phyloP scores from a whole-genome alignment of 2,797 vertebrate species.

The Sebastes vulpes region DNA sequence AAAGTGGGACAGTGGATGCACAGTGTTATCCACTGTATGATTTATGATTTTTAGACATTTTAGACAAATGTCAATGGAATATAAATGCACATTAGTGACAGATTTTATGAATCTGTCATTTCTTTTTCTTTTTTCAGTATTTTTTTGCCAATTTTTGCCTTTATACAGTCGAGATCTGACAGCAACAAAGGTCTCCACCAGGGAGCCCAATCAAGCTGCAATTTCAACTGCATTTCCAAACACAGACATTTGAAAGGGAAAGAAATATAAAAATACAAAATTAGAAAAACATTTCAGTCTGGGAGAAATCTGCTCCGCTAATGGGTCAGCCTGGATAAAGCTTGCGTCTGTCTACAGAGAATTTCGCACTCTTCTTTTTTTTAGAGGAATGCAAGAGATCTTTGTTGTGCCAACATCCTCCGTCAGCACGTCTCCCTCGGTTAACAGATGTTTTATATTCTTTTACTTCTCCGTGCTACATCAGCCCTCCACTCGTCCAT shows the following conservation, averaged over 20 bases:
- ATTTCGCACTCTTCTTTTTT: not conserved
- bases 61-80: not conserved
- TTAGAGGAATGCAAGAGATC: not conserved
- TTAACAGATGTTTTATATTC: conserved; percentile 38
- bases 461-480: conserved; percentile 20
- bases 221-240: not conserved
- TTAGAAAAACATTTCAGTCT: not conserved
- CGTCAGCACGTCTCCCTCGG: not conserved
- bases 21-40: not conserved
- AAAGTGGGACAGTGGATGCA: not conserved
- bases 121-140: not conserved
- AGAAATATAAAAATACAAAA: not conserved
- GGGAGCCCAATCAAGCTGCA: not conserved
- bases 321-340: not conserved
- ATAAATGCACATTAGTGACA: not conserved
- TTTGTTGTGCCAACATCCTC: conserved; percentile 12
- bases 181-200: not conserved
- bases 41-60: not conserved
- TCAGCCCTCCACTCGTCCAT: conserved; percentile 30
- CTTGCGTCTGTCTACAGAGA: not conserved
- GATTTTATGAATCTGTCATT: not conserved
- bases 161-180: not conserved
- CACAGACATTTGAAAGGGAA: not conserved
- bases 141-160: not conserved
- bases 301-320: not conserved